Evolutionary conservation across 2,888 invertebrate species (phyloP), one percentile per base, ranked within the genome.

Genomic region (Microchrysa polita): DNA sequence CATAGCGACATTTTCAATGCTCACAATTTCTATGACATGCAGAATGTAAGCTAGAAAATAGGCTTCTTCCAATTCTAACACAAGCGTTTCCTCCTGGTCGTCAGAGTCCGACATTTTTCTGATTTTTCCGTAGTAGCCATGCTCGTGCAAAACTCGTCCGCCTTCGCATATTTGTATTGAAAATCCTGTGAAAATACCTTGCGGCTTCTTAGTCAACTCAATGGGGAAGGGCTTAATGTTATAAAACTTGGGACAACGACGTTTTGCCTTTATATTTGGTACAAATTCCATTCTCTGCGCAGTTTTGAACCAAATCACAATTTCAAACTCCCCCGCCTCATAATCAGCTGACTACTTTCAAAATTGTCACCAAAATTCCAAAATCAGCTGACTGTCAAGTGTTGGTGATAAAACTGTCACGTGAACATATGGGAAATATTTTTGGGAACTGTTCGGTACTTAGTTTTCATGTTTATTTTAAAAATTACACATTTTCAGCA

Each of bases 101-200:
- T 27, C 12, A 9, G 23, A 10, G 5, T 12, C 5, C 1, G 63
- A 42, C 5, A 16, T 14, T 83, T 81, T 18, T 79, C 77, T 61
- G 82, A 34, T 34, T 85, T 93, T 93, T 0, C 94, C 94, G 84
- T 91, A 94, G 81, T 88, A 91, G 0, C 94, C 94, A 87, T 89
- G 91, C 23, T 89, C 88, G 80, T 91, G 88, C 14, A 94, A 79
- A 5, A 87, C 83, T 84, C 81, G 91, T 90, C 79, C 90, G 89
- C 60, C 16, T 5, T 34, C 20, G 14, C 1, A 16, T 4, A 94
- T 85, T 79, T 90, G 89, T 1, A 93, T 90, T 77, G 89, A 88
- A 75, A 89, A 87, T 0, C 92, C 92, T 81, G 91, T 91, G 78
- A 89, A 92, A 78, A 87, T 83, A 0, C 91, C 92, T 76, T 86